Conservation (phyloP, 1,140 invertebrate genomes). For the Procambarus clarkii region DNA sequence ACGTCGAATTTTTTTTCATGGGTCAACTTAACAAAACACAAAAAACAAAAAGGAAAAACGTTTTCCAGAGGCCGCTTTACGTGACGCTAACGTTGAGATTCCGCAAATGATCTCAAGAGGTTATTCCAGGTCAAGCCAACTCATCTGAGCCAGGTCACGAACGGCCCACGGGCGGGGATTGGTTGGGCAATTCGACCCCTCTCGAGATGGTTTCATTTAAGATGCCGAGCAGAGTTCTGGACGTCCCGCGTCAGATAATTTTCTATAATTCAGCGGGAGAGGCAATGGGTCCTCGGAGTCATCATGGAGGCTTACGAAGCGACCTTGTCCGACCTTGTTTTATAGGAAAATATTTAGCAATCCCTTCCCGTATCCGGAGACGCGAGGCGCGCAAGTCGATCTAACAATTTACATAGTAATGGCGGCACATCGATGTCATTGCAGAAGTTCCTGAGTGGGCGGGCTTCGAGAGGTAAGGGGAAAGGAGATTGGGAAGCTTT, state of each 20-base stretch:
- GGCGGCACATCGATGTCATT: constrained; percentile 54
- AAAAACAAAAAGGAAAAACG: background rate
- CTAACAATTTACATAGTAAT: constrained; percentile 70
- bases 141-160: background rate
- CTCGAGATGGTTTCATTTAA: background rate
- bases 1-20: too few relatives aligned
- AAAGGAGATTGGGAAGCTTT: background rate
- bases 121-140: background rate
- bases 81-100: background rate
- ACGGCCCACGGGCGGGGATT: background rate
- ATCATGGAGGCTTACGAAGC: background rate
- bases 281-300: background rate
- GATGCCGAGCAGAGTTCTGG: background rate
- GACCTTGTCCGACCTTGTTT: constrained; percentile 18
- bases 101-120: background rate
- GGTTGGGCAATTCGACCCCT: background rate
- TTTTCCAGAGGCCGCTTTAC: background rate
- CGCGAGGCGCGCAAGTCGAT: constrained; percentile 58
- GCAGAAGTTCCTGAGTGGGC: constrained; percentile 16
- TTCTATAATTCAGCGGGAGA: constrained; percentile 4
- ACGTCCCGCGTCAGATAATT: background rate
- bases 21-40: too few relatives aligned
- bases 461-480: background rate
- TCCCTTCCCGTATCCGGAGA: constrained; percentile 34
- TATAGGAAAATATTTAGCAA: constrained; percentile 32